Evolutionary conservation across 2,797 vertebrate genomes (phyloP), one percentile per base, ranked within the genome.

Genomic region (Atherinosoma microstoma): DNA sequence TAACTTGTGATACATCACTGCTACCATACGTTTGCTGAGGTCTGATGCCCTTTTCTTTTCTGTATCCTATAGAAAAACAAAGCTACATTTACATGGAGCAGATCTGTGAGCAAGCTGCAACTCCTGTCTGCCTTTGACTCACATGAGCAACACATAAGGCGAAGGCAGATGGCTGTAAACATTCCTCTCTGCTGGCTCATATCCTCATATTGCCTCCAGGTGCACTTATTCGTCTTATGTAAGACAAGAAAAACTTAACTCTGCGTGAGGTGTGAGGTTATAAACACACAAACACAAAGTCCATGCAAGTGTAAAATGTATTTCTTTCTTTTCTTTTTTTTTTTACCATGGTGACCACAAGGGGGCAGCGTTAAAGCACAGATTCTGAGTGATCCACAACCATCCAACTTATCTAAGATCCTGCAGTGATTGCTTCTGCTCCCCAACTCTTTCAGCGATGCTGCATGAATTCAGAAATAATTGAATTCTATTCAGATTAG

Each of bases 301-400:
- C 6, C 54, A 3, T 67, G 4, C 0, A 22, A 49, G 18, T 49
- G 9, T 10, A 59, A 35, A 16, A 24, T n/a, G 34, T 9, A 32
- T 8, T 58, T 18, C n/a, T n/a, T n/a, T n/a, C n/a, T n/a, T n/a
- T n/a, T n/a, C n/a, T 53, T 34, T 6, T 2, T 58, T 30, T 47
- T 32, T 18, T 11, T 2, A 1, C 18, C 27, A 15, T 40, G 3
- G 6, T 6, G 30, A 45, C 90, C 93, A 89, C 61, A 20, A 85
- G 94, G 89, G 91, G 93, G 93, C 91, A 93, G 87, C 91, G 86
- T 85, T 82, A 75, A 24, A n/a, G 84, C 84, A 84, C 64, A 67
- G 64, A 85, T 75, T 47, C 71, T 12, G 15, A 32, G n/a, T 29
- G 24, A 67, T 12, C 51, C 56, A 34, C 67, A 62, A 1, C 42